A percentile compares a stretch with the other conserved stretches of the same genome.
Conservation (phyloP, 2,113 vertebrate genomes). For the Lethenteron camtschaticum region DNA sequence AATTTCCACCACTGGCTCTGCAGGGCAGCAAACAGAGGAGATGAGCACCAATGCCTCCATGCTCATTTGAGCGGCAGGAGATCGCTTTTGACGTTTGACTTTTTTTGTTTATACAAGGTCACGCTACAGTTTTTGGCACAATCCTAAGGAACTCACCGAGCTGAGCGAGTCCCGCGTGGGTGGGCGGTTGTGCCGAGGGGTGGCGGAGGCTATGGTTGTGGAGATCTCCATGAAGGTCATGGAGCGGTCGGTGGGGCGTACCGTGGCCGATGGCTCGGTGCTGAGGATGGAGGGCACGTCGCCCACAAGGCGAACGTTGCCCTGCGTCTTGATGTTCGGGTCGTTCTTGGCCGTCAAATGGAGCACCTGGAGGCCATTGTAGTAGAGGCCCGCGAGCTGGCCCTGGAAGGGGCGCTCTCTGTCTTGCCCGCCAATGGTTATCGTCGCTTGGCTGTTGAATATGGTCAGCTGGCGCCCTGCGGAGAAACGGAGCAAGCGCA, state of each 20-base stretch:
- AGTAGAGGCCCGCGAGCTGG: slow-evolving; percentile 77
- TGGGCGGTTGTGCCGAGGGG: slow-evolving; percentile 56
- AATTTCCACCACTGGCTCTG: too few species aligned
- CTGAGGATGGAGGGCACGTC: slow-evolving; percentile 54
- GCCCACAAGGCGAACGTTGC: slow-evolving; percentile 62
- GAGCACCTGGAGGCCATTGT: slow-evolving; percentile 76
- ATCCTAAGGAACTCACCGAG: background rate
- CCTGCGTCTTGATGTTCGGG: slow-evolving; percentile 53
- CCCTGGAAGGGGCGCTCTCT: slow-evolving; percentile 71
- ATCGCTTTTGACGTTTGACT: too few species aligned
- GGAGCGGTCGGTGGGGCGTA: slow-evolving; percentile 66
- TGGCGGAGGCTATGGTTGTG: slow-evolving; percentile 77
- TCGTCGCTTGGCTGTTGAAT: slow-evolving; percentile 85
- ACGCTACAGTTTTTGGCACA: too few species aligned
- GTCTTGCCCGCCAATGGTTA: slow-evolving; percentile 69
- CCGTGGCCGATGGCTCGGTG: slow-evolving; percentile 59
- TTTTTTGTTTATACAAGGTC: too few species aligned
- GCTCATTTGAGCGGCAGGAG: too few species aligned
- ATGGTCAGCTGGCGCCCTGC: slow-evolving; percentile 81
- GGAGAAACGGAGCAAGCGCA: background rate
- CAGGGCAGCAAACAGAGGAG: too few species aligned
- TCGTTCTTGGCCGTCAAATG: slow-evolving; percentile 72
- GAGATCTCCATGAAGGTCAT: slow-evolving; percentile 89
- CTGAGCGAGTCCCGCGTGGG: slow-evolving; percentile 31
- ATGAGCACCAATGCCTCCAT: too few species aligned